phyloP scores from a whole-genome alignment of 2,797 vertebrate genomes.

The Ceryle rudis region DNA sequence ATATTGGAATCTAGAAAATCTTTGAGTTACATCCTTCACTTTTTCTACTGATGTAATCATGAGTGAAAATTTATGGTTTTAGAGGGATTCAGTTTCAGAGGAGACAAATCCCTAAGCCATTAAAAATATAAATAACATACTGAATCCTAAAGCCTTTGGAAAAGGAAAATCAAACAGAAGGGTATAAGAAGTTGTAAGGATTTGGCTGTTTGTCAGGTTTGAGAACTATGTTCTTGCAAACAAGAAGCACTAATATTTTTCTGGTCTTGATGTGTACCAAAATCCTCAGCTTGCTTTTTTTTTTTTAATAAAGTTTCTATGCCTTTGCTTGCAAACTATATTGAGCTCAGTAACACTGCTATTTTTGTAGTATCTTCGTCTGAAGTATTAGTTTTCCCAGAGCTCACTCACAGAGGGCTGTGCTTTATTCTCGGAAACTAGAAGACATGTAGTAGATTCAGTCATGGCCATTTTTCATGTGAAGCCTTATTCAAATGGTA shows the following conservation, averaged over 20 bases:
- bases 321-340: slow-evolving; percentile 27
- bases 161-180: background rate
- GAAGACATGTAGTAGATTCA: slow-evolving; percentile 39
- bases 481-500: slow-evolving; percentile 72
- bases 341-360: slow-evolving; percentile 31
- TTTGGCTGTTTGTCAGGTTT: slow-evolving; percentile 14
- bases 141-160: background rate
- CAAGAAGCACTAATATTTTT: slow-evolving; percentile 7
- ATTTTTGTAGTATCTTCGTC: slow-evolving; percentile 21
- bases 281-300: slow-evolving; percentile 13
- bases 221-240: background rate
- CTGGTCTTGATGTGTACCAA: background rate
- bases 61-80: background rate
- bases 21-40: background rate
- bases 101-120: background rate
- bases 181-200: background rate
- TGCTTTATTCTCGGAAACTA: slow-evolving; percentile 35
- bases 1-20: background rate
- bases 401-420: slow-evolving; percentile 1
- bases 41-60: background rate
- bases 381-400: slow-evolving; percentile 54
- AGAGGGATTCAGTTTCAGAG: background rate
- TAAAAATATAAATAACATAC: background rate
- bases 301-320: slow-evolving; percentile 11
- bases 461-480: slow-evolving; percentile 59